Conservation (phyloP, 2,113 vertebrate species). For the Pionites leucogaster region DNA sequence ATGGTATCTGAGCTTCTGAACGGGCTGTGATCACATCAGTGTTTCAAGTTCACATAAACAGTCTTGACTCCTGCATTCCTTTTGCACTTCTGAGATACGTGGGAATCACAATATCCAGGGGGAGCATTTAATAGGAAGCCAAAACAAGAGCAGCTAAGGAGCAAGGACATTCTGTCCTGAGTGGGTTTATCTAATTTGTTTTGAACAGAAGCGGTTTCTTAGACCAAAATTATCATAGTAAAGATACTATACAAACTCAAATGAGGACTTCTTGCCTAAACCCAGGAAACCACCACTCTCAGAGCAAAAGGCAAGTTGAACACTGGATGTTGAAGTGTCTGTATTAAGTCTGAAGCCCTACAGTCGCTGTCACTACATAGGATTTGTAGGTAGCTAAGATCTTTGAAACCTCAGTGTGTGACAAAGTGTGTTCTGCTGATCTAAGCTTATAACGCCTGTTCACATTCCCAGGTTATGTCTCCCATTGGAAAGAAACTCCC, state of each 20-base stretch:
- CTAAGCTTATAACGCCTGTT: background rate
- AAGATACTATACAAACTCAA: background rate
- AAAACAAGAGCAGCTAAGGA: background rate
- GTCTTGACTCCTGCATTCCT: background rate
- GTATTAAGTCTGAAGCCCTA: background rate
- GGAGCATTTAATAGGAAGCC: background rate
- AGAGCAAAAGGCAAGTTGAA: background rate
- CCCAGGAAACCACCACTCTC: background rate
- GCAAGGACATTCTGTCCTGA: background rate
- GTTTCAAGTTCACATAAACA: background rate
- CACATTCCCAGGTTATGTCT: background rate
- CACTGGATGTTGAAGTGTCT: background rate
- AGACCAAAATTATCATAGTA: background rate
- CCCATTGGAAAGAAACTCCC: background rate
- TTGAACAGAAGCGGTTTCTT: background rate
- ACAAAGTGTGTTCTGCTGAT: background rate
- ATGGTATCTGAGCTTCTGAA: background rate
- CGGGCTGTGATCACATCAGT: background rate
- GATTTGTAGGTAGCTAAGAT: background rate
- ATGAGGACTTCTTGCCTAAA: background rate
- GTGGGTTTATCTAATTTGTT: background rate
- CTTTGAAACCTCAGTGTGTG: background rate
- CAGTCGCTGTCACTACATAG: background rate
- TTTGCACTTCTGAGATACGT: background rate
- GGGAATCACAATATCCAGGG: background rate